These are phyloP conservation scores for Gibbula magus DNA, from an alignment of 2,888 invertebrate genomes.

Conservation along the genomic window DNA sequence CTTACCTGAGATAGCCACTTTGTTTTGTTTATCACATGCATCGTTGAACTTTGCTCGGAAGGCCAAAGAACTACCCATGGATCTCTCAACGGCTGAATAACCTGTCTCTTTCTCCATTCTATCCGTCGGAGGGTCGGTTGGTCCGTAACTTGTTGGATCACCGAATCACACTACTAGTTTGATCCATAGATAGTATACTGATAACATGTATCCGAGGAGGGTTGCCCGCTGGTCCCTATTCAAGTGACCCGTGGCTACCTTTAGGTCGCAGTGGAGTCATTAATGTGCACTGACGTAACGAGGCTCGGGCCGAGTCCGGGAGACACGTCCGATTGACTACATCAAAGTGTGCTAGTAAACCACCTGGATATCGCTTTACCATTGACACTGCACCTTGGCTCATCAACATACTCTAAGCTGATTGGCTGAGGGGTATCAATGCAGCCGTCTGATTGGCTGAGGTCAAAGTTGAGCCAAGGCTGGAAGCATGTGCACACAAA, in stretches of 20 bases:
- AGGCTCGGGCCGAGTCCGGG: not conserved
- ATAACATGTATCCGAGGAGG: too few relatives aligned
- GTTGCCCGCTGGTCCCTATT: too few relatives aligned
- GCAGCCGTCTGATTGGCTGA: not conserved
- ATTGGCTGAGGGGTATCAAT: not conserved
- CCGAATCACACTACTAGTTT: not conserved
- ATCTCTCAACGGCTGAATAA: too few relatives aligned
- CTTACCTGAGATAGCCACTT: constrained; percentile 58
- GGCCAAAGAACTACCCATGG: not conserved
- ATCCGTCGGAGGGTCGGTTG: too few relatives aligned
- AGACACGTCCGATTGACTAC: constrained; percentile 4
- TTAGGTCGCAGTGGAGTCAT: too few relatives aligned
- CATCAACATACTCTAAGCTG: constrained; percentile 3
- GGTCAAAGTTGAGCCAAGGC: not conserved
- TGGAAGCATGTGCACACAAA: constrained; percentile 16
- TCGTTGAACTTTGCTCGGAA: constrained; percentile 48
- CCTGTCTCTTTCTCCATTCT: not conserved
- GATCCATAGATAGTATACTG: not conserved
- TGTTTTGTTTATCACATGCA: constrained; percentile 57
- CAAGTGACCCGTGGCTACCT: too few relatives aligned
- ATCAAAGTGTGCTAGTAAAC: constrained; percentile 8
- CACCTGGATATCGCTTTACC: constrained; percentile 17
- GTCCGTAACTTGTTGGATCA: not conserved
- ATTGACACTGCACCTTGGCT: constrained; percentile 11
- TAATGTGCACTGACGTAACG: not conserved